These are phyloP conservation scores for Turritopsis dohrnii DNA, from an alignment of 30 jellyfish, hydroid and myxozoan species.

Conservation along the genomic window DNA sequence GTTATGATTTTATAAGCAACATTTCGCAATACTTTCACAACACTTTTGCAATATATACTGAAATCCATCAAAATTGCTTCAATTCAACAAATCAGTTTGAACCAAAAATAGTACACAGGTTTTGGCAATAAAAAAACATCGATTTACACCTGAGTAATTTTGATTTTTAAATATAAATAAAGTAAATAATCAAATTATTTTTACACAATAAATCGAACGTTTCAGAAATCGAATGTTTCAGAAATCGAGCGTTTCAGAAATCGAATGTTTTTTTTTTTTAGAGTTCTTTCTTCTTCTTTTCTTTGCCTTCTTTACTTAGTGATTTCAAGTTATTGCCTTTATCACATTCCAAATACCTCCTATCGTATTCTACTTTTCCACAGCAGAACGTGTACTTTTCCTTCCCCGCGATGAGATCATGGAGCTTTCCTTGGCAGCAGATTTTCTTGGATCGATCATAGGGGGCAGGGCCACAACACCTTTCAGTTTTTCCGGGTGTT, in stretches of 20 bases:
- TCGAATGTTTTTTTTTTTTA: neutral
- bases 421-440: conserved; percentile 6
- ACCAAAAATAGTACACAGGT: no score
- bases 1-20: no score
- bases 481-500: conserved; percentile 9
- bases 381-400: conserved; percentile 15
- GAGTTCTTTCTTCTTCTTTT: neutral
- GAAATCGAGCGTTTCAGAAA: neutral
- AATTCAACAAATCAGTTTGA: no score
- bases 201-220: no score
- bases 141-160: no score
- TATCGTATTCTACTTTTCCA: conserved; percentile 4
- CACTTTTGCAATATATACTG: no score
- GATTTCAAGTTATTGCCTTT: conserved; percentile 5
- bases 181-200: no score
- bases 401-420: neutral
- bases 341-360: conserved; percentile 17
- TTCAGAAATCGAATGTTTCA: no score
- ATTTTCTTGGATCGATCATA: conserved; percentile 4
- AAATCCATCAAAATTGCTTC: no score
- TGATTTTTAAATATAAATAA: no score
- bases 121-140: no score
- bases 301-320: neutral
- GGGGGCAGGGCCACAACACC: conserved; percentile 15
- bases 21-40: no score